phyloP scores from a whole-genome alignment of 2,113 vertebrate genomes.

The Mirounga angustirostris region DNA sequence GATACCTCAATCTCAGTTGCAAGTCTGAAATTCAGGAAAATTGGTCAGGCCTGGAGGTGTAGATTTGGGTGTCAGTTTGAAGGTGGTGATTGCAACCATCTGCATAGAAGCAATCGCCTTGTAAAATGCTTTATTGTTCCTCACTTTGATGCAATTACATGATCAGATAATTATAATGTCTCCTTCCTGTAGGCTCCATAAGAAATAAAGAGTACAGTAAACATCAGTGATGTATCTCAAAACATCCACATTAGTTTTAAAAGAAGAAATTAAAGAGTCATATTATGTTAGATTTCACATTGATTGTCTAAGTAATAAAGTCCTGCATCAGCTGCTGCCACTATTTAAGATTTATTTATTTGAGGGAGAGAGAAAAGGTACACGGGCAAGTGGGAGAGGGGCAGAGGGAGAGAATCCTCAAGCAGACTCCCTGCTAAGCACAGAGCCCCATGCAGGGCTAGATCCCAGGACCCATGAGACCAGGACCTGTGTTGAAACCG shows the following conservation, averaged over 20 bases:
- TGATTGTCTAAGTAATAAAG: neutral
- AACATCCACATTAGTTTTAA: neutral
- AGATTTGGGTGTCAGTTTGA: neutral
- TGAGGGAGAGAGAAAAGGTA: neutral
- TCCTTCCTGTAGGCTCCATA: neutral
- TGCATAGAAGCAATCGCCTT: neutral
- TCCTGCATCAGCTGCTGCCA: neutral
- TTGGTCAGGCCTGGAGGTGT: neutral
- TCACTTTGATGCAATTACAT: constrained; percentile 32
- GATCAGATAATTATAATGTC: constrained; percentile 29
- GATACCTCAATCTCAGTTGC: neutral
- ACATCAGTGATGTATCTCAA: neutral
- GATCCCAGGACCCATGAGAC: neutral
- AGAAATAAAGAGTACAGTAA: neutral
- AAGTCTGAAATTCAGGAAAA: neutral
- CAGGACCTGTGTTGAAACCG: neutral
- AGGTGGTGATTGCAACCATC: neutral
- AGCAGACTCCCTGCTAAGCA: neutral
- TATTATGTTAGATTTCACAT: constrained; percentile 7
- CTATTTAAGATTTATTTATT: neutral
- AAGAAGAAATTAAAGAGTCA: neutral
- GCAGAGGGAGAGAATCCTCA: neutral
- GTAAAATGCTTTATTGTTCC: neutral
- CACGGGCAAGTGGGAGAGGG: neutral
- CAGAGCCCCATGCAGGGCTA: neutral